These are phyloP conservation scores for Patagioenas fasciata DNA, from an alignment of 2,113 vertebrate genomes.

Conservation along the genomic window DNA sequence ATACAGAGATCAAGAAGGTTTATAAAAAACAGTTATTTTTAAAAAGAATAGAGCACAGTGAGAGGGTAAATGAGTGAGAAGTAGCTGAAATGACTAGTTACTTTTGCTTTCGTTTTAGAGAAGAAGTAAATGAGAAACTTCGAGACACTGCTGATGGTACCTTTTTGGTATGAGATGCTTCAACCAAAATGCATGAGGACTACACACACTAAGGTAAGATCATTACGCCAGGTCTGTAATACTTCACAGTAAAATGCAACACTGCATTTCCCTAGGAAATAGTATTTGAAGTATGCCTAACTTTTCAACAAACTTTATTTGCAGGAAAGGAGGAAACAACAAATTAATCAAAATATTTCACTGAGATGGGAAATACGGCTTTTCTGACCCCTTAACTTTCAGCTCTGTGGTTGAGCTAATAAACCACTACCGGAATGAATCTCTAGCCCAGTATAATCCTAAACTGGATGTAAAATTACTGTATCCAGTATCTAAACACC, in stretches of 20 bases:
- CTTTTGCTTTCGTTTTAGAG: constrained; percentile 75
- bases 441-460: constrained; percentile 97
- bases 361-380: constrained; percentile 96
- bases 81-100: not conserved
- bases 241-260: not conserved
- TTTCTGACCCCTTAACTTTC: constrained; percentile 97
- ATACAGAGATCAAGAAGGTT: not conserved
- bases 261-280: not conserved
- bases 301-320: constrained; percentile 28
- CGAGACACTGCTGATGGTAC: constrained; percentile 98
- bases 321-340: constrained; percentile 99
- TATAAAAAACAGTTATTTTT: not conserved
- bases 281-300: not conserved
- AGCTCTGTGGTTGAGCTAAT: constrained; percentile 96
- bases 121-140: constrained; percentile 98
- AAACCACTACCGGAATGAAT: constrained; percentile 98
- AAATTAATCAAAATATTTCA: constrained; percentile 99
- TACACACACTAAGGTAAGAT: constrained; percentile 94
- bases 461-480: constrained; percentile 96
- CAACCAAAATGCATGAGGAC: constrained; percentile 98
- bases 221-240: not conserved
- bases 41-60: not conserved
- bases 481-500: constrained; percentile 96
- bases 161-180: constrained; percentile 96
- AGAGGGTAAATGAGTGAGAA: not conserved